Base-by-base conservation (phyloP, 2,888 invertebrate species). In the Masnerella sp. region DNA sequence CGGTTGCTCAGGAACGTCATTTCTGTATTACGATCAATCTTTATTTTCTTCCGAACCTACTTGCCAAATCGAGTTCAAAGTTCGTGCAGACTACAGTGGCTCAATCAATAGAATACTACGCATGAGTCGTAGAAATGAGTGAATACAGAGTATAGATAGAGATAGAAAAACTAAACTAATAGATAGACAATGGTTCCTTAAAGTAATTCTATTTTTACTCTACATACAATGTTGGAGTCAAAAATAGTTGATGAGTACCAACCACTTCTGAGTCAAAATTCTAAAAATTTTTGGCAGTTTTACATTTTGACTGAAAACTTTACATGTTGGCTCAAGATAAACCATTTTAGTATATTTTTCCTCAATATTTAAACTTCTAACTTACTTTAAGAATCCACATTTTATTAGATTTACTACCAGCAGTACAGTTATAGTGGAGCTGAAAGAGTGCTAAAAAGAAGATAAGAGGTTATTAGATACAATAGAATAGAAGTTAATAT, bases 1-100 rank as follows among this genome's bases (percentile, higher is more conserved):
- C 95, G 94, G 89, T 94, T 92, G 89, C 92, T 91, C 89, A 97
- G 91, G 90, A 93, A 91, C 89, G 94, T 92, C 89, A 91, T 90
- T 89, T 95, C 96, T 96, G 92, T 85, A 88, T 90, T 89, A 76
- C 56, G 69, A 76, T 61, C 64, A 76, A 69, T 58, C 34, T 75
- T 70, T 64, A 62, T 59, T 51, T 1, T 45, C 68, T 42, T 5
- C 32, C 40, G n/a, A 8, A 49, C 32, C 62, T 45, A 58, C 38
- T 64, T 51, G 54, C 54, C 72, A 70, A 43, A 5, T 40, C 20
- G 40, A 49, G 42, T 56, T 49, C 34, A 32, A 64, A 9, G 51
- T 56, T 47, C 64, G 75, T 65, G 68, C 74, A 67, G 54, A 61
- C 42, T 51, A 62, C 49, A 62, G 49, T 52, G 69, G 45, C 67